These are phyloP conservation scores for Neodiprion pinetum DNA, from an alignment of 1,140 invertebrate species.

Conservation along the genomic window DNA sequence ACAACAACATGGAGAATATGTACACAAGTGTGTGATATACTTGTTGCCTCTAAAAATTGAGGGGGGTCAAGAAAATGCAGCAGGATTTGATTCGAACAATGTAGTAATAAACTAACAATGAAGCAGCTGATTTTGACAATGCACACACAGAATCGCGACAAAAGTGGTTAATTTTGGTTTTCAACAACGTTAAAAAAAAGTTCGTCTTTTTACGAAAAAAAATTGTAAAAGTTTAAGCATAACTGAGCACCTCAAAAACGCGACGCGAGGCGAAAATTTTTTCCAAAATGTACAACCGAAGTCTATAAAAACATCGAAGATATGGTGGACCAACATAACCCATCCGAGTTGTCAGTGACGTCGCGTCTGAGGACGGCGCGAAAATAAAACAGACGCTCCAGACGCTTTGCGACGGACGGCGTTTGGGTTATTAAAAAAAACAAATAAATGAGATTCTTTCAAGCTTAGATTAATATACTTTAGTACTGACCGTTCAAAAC, in stretches of 20 bases:
- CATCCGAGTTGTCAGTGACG: conserved; percentile 42
- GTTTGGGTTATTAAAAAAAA: background rate
- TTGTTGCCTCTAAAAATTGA: background rate
- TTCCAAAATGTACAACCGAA: conserved; percentile 1
- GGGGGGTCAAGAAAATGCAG: background rate
- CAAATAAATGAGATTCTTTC: background rate
- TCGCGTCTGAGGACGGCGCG: conserved; percentile 34
- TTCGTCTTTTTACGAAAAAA: background rate
- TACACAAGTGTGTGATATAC: background rate
- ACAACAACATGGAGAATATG: background rate
- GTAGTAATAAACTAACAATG: conserved; percentile 40
- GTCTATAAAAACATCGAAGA: conserved; percentile 19
- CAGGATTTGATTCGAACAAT: background rate
- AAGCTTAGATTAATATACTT: background rate
- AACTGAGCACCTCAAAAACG: background rate
- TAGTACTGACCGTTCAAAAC: conserved; percentile 28
- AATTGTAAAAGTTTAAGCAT: conserved; percentile 10
- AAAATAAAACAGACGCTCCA: conserved; percentile 26
- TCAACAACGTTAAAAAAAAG: conserved; percentile 27
- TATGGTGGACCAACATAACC: conserved; percentile 48
- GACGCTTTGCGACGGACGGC: background rate
- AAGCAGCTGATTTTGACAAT: conserved; percentile 63
- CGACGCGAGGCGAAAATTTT: background rate
- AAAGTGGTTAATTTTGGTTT: conserved; percentile 45
- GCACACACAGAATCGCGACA: conserved; percentile 32